Base-by-base conservation (phyloP, 37 sponge, comb jelly and placozoan species). In the Beroe forskalii region DNA sequence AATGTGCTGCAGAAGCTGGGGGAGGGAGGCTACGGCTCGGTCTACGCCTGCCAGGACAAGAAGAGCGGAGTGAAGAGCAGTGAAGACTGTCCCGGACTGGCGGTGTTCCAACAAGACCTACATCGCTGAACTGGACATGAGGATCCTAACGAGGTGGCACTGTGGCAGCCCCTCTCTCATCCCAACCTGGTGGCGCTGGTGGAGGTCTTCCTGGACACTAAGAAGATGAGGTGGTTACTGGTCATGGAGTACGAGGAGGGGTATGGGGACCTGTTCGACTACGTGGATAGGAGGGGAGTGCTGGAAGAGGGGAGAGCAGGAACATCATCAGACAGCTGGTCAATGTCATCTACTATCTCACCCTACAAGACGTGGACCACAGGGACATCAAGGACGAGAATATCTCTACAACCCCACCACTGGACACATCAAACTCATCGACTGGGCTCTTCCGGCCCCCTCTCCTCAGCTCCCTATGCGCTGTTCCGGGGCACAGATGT, bases 311-410 rank as follows among this genome's bases (percentile, higher is more conserved):
- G 14, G 8, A 39, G 8, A 4, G 37, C 75, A 8, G 75, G 35
- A 37, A 27, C 40, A 37, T 72, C 14, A 72, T 72, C 75, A 3
- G 75, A 72, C 75, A 72, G 35, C 75, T 72, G 39, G 75, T 72
- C 22, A 37, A 72, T 1, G 75, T 33, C 2, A 39, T 72, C 8
- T 37, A 72, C 40, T 72, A 72, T 39, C 75, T 72, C 22, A 37
- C 75, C 9, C 39, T 72, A 1, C 37, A 38, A 39, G 30, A 37
- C 37, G 75, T 72, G 32, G 75, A 72, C 40, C 75, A 72, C 39
- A 23, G 75, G 30, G 75, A 72, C 40, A 4, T 72, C 39, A 72
- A 72, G 75, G 75, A 72, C 75, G 75, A 72, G 75, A 72, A 72
- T 39, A 72, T 72, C 75, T 72, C 39, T 72, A 72, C 75, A 72